Base-by-base conservation (phyloP, 2,888 invertebrate genomes). In the Cryptocephalus moraei region DNA sequence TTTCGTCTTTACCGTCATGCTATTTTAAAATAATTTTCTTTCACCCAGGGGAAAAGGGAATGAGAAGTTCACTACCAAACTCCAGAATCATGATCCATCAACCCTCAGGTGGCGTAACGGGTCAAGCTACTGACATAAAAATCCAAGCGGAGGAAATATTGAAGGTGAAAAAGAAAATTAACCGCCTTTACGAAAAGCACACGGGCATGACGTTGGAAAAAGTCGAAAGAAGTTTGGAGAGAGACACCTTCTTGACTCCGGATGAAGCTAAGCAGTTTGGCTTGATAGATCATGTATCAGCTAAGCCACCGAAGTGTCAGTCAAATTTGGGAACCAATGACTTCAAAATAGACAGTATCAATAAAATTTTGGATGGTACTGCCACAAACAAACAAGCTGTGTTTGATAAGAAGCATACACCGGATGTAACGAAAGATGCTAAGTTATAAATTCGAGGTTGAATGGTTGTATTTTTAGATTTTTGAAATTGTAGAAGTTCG, bases 11-110 rank as follows among this genome's bases (percentile, higher is more conserved):
- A 22, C 22, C 22, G 22, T 6, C 22, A 11, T 36, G 12, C 4
- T 11, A 36, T n/a, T 36, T 36, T 6, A 36, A 36, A 36, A 36
- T 36, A 11, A 12, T 6, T 36, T 36, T 6, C 2, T 4, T 36
- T 36, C 36, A 4, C 36, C 3, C 6, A 36, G 36, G 55, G 2
- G 49, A 53, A 1, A 80, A 47, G 8, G 92, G 93, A 8, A 91
- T 92, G 89, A 77, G 96, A n/a, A 87, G 94, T 68, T 88, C 94
- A 0, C 75, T 97, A 32, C 96, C 96, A 1, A 93, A 97, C 71
- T 86, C 96, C 1, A 78, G 95, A 49, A 91, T 97, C 45, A 97
- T 97, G 96, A 86, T 95, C 39, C 96, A 97, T 68, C 96, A 97
- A 67, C 95, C 95, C 0, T 91, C 91, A 1, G 96, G 96, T 33